Evolutionary conservation across 2,888 invertebrate species (phyloP).

Genomic region (Carpatolechia fugitivella): DNA sequence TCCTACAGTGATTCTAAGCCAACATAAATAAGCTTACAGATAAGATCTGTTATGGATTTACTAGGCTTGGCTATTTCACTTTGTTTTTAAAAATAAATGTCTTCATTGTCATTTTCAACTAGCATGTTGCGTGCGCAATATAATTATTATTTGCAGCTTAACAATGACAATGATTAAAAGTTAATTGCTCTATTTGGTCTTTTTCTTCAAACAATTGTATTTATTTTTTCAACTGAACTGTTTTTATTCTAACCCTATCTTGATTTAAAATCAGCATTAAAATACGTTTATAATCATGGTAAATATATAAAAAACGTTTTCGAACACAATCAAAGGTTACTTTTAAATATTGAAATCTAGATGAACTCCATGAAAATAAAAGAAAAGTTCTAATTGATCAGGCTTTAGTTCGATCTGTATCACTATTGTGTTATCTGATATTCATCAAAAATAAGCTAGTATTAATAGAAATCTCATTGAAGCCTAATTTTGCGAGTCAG

Average conservation of each 20-base stretch:
- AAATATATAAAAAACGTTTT: no score
- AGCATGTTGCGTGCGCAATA: background rate
- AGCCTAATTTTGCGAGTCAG: slow-evolving; percentile 23
- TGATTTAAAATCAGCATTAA: no score
- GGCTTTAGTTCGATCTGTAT: background rate
- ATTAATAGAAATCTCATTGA: slow-evolving; percentile 18
- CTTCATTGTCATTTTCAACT: background rate
- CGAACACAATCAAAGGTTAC: no score
- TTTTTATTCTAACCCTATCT: no score
- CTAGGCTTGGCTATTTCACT: background rate
- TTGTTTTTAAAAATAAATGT: background rate
- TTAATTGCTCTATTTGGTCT: no score
- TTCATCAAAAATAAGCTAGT: background rate
- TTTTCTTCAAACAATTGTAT: no score
- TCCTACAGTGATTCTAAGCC: no score
- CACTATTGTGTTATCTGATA: no score
- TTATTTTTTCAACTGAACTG: no score
- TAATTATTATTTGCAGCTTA: background rate
- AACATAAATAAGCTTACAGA: background rate
- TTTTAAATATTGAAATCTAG: no score
- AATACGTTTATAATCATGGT: no score
- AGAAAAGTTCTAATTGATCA: background rate
- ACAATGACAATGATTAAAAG: background rate
- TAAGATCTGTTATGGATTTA: background rate
- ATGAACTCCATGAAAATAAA: background rate